Percentiles rank a stretch among this genome's conserved stretches.
phyloP scores from a whole-genome alignment of 1,140 invertebrate genomes.

The Scaptomyza pallida region DNA sequence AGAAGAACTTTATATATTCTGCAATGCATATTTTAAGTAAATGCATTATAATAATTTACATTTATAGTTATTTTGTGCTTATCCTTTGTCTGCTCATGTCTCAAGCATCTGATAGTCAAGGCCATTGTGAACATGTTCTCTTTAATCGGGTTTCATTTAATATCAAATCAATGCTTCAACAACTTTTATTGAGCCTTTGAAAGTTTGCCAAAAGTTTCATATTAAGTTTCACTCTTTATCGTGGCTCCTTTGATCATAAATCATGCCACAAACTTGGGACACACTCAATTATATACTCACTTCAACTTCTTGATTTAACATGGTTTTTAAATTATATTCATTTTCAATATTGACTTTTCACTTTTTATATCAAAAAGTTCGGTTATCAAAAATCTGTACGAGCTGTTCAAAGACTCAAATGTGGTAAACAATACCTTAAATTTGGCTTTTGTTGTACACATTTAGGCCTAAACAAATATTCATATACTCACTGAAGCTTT shows the following conservation, averaged over 20 bases:
- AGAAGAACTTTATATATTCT: constrained; percentile 66
- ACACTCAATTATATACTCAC: neutral
- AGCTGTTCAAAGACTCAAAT: neutral
- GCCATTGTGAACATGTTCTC: neutral
- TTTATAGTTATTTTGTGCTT: constrained; percentile 40
- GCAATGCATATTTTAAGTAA: constrained; percentile 34
- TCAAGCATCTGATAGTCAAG: neutral
- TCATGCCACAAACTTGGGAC: constrained; percentile 1
- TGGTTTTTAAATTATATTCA: too few relatives aligned
- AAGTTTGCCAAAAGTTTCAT: neutral
- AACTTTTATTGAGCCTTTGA: neutral
- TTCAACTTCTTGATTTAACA: neutral
- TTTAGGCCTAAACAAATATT: neutral
- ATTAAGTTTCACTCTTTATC: neutral
- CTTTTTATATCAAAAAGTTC: constrained; percentile 1
- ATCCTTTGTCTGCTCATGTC: neutral
- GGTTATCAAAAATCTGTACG: constrained; percentile 3
- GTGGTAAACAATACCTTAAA: neutral
- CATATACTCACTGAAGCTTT: too few relatives aligned
- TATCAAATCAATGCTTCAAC: neutral
- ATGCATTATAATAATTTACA: constrained; percentile 58
- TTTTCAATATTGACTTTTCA: neutral
- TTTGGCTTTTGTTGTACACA: neutral
- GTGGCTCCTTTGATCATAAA: neutral
- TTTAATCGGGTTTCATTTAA: neutral